Evolutionary conservation across 2,888 invertebrate species (phyloP), one percentile per base, ranked within the genome.

Genomic region (Tenthredo mesomela): DNA sequence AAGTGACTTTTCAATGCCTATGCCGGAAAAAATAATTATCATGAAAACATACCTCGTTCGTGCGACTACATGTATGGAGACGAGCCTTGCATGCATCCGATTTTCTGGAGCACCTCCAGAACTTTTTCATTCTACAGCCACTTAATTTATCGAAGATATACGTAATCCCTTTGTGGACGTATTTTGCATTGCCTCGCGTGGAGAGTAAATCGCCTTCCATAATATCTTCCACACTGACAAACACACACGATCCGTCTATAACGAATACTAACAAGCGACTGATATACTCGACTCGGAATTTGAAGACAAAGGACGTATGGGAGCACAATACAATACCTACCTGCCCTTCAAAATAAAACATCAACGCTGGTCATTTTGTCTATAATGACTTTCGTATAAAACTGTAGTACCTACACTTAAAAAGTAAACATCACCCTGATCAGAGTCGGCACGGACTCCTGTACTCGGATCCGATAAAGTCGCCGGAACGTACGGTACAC

Each of bases 81-180:
- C 78, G 83, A 54, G 83, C 77, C 50, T 75, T 58, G 37, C 78
- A 84, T 1, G n/a, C 71, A 37, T 80, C 73, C 5, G 71, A 71
- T 82, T 85, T 82, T 47, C 61, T 58, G 65, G 29, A 47, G 67
- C 82, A 86, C 37, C 78, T 15, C 84, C 85, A 86, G 78, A 85
- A 83, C 33, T 71, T 85, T 43, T 73, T 70, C 25, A 9, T n/a
- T 18, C 29, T 70, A 40, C 61, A 58, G 21, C 33, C 50, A 33
- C 85, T 82, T 21, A 54, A 15, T 78, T 61, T 54, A 61, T 85
- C 58, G n/a, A 61, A 43, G 2, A 29, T 37, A 61, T 47, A 70
- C 61, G 21, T 0, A 5, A 61, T 21, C 7, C 61, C 61, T 61
- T 61, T 6, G 61, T 61, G 61, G 10, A 61, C 61, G 61, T 61